Evolutionary conservation across 2,113 vertebrate genomes (phyloP), one percentile per base, ranked within the genome.

Genomic region (Dromaius novaehollandiae): DNA sequence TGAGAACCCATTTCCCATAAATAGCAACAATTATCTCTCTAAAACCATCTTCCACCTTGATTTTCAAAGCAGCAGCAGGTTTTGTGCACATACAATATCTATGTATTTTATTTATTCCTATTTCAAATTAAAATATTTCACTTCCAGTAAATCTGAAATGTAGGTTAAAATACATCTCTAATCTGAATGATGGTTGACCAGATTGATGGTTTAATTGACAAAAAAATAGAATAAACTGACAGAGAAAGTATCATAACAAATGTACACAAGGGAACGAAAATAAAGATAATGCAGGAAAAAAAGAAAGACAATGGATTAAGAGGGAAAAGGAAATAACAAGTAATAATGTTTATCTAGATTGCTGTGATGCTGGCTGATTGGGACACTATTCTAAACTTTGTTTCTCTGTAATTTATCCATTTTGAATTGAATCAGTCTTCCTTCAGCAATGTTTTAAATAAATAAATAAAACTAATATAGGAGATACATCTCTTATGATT

Each of bases 21-120:
- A 96, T 91, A 97, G 83, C 34, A 94, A 65, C 40, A 94, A 93
- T 94, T 96, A 68, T 82, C 25, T 81, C 50, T 92, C 89, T 15
- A 44, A 84, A 86, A 64, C 58, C 55, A 17, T 91, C 64, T 95
- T 95, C 65, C 26, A 63, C 71, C 38, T 94, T 74, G 42, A 90
- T 89, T 93, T 68, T 80, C 69, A 95, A 94, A 79, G 10, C 0
- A 0, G 12, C 21, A 78, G 66, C 69, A 75, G 6, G 30, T 82
- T 95, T 93, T 88, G 82, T 77, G 17, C 65, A 48, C 19, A 22
- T 60, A 73, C 34, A 55, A 48, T 82, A 44, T n/a, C 26, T 86
- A 6, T 44, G 26, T 63, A 87, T 89, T 94, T 77, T 73, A 94
- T 93, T 86, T 89, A 90, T 64, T 30, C 21, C 76, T 77, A 87